Evolutionary conservation across 2,888 invertebrate species (phyloP).

Genomic region (Seira ritae): DNA sequence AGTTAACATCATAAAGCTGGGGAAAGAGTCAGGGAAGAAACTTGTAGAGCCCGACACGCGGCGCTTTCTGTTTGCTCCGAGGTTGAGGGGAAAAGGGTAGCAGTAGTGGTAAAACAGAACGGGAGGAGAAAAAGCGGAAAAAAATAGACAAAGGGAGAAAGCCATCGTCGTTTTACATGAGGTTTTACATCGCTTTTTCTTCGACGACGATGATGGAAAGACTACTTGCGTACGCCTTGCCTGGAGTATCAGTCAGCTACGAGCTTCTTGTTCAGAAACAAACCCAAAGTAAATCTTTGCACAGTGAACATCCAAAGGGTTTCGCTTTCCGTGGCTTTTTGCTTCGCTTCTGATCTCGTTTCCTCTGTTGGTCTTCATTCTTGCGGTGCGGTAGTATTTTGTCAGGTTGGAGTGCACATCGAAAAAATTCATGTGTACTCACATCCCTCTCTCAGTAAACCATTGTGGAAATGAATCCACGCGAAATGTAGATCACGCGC

Average conservation of each 20-base stretch:
- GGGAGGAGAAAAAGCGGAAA: neutral
- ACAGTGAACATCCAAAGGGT: constrained; percentile 2
- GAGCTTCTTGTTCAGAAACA: constrained; percentile 59
- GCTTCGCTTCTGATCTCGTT: neutral
- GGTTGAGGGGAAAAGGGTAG: neutral
- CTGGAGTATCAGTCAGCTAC: constrained; percentile 48
- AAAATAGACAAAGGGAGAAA: constrained; percentile 6
- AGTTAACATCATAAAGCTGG: neutral
- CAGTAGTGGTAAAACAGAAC: neutral
- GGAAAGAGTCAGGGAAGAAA: neutral
- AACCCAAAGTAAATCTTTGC: constrained; percentile 35
- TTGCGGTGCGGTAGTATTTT: neutral
- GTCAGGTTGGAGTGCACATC: neutral
- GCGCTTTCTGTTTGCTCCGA: neutral
- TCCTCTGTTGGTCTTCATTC: neutral
- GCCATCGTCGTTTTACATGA: neutral
- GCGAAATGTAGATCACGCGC: neutral
- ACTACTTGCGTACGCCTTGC: constrained; percentile 47
- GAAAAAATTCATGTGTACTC: neutral
- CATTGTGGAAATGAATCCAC: neutral
- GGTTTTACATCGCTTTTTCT: neutral
- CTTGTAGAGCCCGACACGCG: constrained; percentile 1
- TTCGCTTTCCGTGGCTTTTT: neutral
- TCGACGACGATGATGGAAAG: neutral
- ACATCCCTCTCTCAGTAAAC: neutral